phyloP scores from a whole-genome alignment of 2,797 vertebrate species.

The Spea hammondii region DNA sequence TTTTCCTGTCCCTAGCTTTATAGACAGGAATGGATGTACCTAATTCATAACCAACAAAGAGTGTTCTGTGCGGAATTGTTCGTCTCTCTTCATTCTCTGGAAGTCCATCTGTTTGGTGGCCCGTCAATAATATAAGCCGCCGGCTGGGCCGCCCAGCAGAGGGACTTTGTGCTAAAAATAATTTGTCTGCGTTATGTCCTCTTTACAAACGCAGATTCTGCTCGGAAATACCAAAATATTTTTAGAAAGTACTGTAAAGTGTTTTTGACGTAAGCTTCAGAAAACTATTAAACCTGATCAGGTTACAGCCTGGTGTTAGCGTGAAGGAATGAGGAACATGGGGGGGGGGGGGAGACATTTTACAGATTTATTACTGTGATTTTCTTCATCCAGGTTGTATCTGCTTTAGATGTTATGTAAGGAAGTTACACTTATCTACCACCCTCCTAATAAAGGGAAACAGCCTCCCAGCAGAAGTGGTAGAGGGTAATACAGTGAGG shows the following conservation, averaged over 20 bases:
- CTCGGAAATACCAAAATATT: neutral
- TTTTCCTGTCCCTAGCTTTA: no score
- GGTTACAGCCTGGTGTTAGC: neutral
- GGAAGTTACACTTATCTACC: no score
- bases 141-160: neutral
- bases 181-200: neutral
- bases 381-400: neutral
- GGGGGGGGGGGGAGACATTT: neutral
- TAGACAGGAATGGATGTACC: no score
- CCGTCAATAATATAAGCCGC: neutral
- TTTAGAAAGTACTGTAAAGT: neutral
- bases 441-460: no score
- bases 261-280: neutral
- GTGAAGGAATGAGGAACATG: neutral
- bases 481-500: no score
- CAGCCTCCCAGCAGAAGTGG: no score
- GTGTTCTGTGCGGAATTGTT: neutral
- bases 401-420: neutral
- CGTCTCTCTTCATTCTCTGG: neutral
- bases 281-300: neutral
- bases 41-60: neutral
- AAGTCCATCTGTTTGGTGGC: neutral
- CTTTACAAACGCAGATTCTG: neutral
- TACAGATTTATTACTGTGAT: neutral
- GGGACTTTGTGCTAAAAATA: constrained; percentile 2